Conservation (phyloP, 2,797 vertebrate species). For the Hephaestus fuliginosus region DNA sequence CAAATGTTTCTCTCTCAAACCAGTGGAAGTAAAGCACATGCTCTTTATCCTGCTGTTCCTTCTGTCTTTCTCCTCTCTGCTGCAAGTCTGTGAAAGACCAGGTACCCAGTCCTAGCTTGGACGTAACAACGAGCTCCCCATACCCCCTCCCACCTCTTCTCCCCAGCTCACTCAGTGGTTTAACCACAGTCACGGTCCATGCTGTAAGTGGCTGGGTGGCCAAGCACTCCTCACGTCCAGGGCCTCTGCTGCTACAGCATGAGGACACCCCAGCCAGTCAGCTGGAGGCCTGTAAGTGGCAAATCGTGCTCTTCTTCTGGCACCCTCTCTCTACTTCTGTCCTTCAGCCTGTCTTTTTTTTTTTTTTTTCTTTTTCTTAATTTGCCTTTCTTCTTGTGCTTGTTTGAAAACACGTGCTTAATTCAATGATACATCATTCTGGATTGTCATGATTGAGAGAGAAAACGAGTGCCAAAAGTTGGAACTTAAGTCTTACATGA, state of each 20-base stretch:
- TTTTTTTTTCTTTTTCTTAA: slow-evolving; percentile 14
- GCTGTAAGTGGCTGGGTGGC: slow-evolving; percentile 97
- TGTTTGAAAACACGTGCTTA: slow-evolving; percentile 51
- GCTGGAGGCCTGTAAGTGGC: slow-evolving; percentile 97
- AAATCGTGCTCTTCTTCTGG: slow-evolving; percentile 53
- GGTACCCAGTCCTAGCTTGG: slow-evolving; percentile 83
- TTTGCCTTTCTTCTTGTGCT: slow-evolving; percentile 45
- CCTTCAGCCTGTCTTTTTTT: slow-evolving; percentile 20
- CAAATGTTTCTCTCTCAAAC: slow-evolving; percentile 67
- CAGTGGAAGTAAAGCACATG: slow-evolving; percentile 56
- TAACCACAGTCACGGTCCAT: slow-evolving; percentile 83
- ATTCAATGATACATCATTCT: slow-evolving; percentile 43
- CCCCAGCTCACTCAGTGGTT: slow-evolving; percentile 45
- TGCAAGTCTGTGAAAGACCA: slow-evolving; percentile 53
- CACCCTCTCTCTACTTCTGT: slow-evolving; percentile 36
- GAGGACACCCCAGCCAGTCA: slow-evolving; percentile 55
- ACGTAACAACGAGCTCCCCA: slow-evolving; percentile 74
- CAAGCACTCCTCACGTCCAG: slow-evolving; percentile 81
- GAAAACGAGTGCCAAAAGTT: slow-evolving; percentile 67
- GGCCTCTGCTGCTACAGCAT: slow-evolving; percentile 74
- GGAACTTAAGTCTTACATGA: slow-evolving; percentile 63
- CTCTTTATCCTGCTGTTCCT: slow-evolving; percentile 23
- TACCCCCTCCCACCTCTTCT: slow-evolving; percentile 19
- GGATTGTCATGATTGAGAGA: slow-evolving; percentile 72
- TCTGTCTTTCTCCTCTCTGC: slow-evolving; percentile 43